Base-by-base conservation (phyloP, 2,797 vertebrate genomes). In the Tragopan temminckii region DNA sequence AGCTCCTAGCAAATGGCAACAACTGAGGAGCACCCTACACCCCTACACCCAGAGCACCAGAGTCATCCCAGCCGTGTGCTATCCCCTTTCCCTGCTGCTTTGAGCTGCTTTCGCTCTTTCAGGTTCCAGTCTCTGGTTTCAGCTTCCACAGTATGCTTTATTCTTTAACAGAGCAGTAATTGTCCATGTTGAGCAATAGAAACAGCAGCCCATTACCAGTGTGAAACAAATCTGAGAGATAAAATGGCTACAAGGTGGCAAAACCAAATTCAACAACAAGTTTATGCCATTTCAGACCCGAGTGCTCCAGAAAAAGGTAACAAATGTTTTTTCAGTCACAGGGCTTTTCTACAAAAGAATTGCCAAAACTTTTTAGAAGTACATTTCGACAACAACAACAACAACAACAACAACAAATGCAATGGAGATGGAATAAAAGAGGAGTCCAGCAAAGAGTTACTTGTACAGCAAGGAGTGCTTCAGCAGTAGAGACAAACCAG, bases 81-180 rank as follows among this genome's bases (percentile, higher is more conserved):
- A 88, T 43, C 42, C 42, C 80, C 61, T 57, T 79, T 84, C 67
- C 94, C 93, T 61, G 83, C 83, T 89, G 72, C 85, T 87, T 84
- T 95, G 90, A 93, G 95, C 92, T 84, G 91, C 86, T 96, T 77
- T 35, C 82, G 72, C 45, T 95, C 82, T 68, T 71, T 33, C 23
- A 29, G 27, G 33, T 67, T 84, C 59, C 75, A 74, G 67, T 36
- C 86, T 94, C 85, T 70, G 58, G 45, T 93, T 97, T 93, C 94
- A 89, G 9, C 78, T 80, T 90, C 82, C 71, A 89, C 14, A 24
- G 61, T 45, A 66, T 1, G 4, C 33, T 85, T 75, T 19, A 57
- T 68, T 82, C 88, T 85, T 93, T 48, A 90, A 76, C 57, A 88
- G 53, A 85, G 88, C 23, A 52, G 48, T 38, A 80, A 78, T 46